Conservation (phyloP, 2,888 invertebrate genomes). For the Spodoptera exigua region DNA sequence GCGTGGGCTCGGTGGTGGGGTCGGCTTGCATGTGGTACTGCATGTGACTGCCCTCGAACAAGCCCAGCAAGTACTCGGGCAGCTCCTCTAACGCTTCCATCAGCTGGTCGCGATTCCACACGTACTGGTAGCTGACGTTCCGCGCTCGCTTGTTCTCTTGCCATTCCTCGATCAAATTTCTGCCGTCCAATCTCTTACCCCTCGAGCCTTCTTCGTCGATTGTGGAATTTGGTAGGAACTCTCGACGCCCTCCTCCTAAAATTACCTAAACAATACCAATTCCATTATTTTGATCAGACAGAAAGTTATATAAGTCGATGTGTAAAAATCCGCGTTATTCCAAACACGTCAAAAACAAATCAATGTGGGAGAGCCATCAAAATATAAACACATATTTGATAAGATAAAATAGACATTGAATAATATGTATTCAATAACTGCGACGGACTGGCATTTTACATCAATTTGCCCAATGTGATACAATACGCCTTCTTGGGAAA, state of each 20-base stretch:
- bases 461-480: no score
- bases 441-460: no score
- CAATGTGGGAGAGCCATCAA: no score
- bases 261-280: conserved; percentile 84
- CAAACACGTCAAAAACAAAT: no score
- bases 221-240: conserved; percentile 89
- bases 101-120: conserved; percentile 90
- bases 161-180: conserved; percentile 92
- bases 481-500: no score
- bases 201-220: conserved; percentile 86
- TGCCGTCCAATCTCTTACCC: conserved; percentile 88
- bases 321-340: neutral
- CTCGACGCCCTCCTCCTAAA: conserved; percentile 92
- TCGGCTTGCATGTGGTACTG: conserved; percentile 90
- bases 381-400: no score
- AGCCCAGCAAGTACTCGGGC: conserved; percentile 90
- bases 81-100: conserved; percentile 73
- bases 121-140: conserved; percentile 82
- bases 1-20: conserved; percentile 72
- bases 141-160: conserved; percentile 76
- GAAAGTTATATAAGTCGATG: no score
- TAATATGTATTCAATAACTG: no score
- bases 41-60: conserved; percentile 91
- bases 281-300: no score
- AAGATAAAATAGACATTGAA: no score